These are phyloP conservation scores for Channa striata DNA, from an alignment of 2,797 vertebrate genomes.

Conservation along the genomic window DNA sequence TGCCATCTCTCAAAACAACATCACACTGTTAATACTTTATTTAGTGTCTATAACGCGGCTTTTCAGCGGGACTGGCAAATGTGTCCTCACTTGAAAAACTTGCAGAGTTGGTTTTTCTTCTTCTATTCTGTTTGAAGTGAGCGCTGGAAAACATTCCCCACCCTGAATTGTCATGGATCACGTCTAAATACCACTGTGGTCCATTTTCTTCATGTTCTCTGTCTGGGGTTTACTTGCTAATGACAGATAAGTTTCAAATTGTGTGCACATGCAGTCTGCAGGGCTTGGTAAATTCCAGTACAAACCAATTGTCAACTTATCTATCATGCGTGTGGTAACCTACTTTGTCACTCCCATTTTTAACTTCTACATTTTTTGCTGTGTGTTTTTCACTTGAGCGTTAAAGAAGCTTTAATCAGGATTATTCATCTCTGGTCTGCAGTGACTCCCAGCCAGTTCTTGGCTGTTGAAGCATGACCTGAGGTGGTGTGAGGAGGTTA, in stretches of 20 bases:
- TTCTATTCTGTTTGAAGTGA: conserved; percentile 4
- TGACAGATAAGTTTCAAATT: conserved; percentile 49
- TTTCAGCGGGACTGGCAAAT: conserved; percentile 10
- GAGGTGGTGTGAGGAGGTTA: conserved; percentile 72
- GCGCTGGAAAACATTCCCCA: conserved; percentile 50
- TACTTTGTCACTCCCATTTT: conserved; percentile 50
- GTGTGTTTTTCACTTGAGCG: conserved; percentile 25
- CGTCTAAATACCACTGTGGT: conserved; percentile 55
- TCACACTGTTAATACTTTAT: conserved; percentile 11
- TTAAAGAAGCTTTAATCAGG: conserved; percentile 39
- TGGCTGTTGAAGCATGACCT: conserved; percentile 57
- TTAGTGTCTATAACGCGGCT: not conserved
- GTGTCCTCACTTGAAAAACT: conserved; percentile 3
- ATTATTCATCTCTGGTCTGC: conserved; percentile 24
- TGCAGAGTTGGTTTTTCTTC: conserved; percentile 28
- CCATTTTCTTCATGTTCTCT: conserved; percentile 51
- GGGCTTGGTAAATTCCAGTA: conserved; percentile 61
- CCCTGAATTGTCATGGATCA: conserved; percentile 64
- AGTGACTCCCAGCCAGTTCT: conserved; percentile 24
- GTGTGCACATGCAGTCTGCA: conserved; percentile 33
- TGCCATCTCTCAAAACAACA: conserved; percentile 65
- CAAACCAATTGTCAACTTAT: conserved; percentile 57
- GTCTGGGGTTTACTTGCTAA: conserved; percentile 51
- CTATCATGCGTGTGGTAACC: conserved; percentile 43
- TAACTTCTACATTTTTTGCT: conserved; percentile 44